Evolutionary conservation across 1,140 invertebrate species (phyloP).

Genomic region (Trichonephila clavipes): DNA sequence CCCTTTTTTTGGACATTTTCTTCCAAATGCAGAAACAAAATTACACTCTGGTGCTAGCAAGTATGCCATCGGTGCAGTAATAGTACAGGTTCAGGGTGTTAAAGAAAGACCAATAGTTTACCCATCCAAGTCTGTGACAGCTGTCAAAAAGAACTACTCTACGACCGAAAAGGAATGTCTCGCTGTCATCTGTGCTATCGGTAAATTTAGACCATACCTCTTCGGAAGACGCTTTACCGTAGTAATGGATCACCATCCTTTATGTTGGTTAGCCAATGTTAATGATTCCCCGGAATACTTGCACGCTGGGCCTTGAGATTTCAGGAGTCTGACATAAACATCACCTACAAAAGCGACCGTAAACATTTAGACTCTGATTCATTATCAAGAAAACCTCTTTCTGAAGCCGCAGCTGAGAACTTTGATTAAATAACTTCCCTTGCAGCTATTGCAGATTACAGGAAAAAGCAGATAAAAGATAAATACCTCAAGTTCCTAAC

Average conservation of each 20-base stretch:
- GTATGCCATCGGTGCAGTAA: slow-evolving; percentile 65
- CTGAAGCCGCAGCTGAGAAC: background rate
- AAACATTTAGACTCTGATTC: too few relatives aligned
- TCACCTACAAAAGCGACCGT: too few relatives aligned
- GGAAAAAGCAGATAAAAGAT: background rate
- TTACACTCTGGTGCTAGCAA: too few relatives aligned
- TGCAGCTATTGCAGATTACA: background rate
- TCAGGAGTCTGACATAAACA: background rate
- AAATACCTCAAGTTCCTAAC: too few relatives aligned
- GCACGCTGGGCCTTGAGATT: slow-evolving; percentile 76
- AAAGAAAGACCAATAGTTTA: slow-evolving; percentile 78
- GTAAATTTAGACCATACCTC: background rate
- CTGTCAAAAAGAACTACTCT: slow-evolving; percentile 78
- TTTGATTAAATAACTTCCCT: background rate
- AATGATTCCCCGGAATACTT: slow-evolving; percentile 80
- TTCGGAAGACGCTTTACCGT: background rate
- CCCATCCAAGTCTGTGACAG: slow-evolving; percentile 26
- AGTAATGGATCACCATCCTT: slow-evolving; percentile 27
- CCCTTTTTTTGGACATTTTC: too few relatives aligned
- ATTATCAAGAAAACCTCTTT: background rate
- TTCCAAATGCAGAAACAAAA: too few relatives aligned
- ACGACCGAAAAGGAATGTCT: slow-evolving; percentile 80
- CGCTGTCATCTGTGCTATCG: slow-evolving; percentile 14
- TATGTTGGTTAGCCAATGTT: slow-evolving; percentile 79
- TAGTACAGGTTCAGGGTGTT: slow-evolving; percentile 80